Percentiles rank a stretch among this genome's conserved stretches.
Evolutionary conservation across 2,888 invertebrate species (phyloP).

Genomic region (Cerastis leucographa): DNA sequence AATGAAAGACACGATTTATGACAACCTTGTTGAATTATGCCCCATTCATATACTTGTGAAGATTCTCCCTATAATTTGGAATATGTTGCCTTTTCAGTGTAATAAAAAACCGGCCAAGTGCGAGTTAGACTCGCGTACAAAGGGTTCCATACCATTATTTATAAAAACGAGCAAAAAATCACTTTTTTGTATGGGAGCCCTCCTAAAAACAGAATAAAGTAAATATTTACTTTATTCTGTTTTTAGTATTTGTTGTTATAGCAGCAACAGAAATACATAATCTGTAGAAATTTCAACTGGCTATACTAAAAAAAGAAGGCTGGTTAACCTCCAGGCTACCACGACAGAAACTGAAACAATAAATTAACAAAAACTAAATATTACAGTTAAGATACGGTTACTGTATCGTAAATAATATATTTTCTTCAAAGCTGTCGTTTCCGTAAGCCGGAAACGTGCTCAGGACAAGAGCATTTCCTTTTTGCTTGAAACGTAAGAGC

Average conservation of each 20-base stretch:
- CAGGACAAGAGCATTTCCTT: constrained; percentile 60
- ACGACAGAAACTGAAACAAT: background rate
- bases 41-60: constrained; percentile 21
- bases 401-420: constrained; percentile 39
- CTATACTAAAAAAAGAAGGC: too few species aligned
- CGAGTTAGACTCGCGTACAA: too few species aligned
- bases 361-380: constrained; percentile 24
- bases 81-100: background rate
- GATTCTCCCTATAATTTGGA: constrained; percentile 13
- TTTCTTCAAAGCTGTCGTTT: constrained; percentile 55
- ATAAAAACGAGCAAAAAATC: too few species aligned
- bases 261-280: too few species aligned
- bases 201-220: too few species aligned
- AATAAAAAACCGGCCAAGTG: too few species aligned
- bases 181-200: too few species aligned
- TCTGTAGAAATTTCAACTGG: too few species aligned
- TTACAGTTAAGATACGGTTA: constrained; percentile 18
- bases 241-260: too few species aligned
- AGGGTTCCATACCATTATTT: too few species aligned
- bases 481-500: constrained; percentile 41
- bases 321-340: background rate
- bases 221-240: too few species aligned
- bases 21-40: constrained; percentile 11
- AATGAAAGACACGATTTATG: constrained; percentile 2
- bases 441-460: constrained; percentile 48